Percentiles rank a stretch among this genome's conserved stretches.
Conservation (phyloP, 2,888 invertebrate genomes). For the Margaritifera margaritifera region DNA sequence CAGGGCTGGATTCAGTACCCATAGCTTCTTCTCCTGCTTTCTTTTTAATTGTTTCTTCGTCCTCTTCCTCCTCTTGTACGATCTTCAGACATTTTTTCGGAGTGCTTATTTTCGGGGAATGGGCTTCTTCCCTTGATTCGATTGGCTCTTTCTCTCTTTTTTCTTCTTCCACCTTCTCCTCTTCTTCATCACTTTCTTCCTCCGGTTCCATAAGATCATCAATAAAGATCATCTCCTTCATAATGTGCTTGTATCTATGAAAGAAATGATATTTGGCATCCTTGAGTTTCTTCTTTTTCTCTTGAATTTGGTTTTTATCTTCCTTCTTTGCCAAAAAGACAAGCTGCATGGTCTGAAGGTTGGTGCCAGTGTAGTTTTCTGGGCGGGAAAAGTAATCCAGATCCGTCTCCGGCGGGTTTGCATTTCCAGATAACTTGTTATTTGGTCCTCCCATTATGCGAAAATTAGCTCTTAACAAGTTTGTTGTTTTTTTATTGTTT, state of each 20-base stretch:
- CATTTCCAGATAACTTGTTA: constrained; percentile 19
- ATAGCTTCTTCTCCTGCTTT: constrained; percentile 4
- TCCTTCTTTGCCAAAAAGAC: constrained; percentile 14
- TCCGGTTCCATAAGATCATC: constrained; percentile 40
- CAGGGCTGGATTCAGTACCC: background rate
- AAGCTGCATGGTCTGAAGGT: constrained; percentile 46
- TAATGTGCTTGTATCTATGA: constrained; percentile 41
- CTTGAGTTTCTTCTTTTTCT: constrained; percentile 28
- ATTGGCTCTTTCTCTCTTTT: constrained; percentile 5
- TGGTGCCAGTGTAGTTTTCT: constrained; percentile 66
- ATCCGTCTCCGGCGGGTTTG: constrained; percentile 57
- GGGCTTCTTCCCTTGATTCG: constrained; percentile 5
- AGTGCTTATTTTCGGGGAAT: background rate
- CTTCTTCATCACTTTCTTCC: constrained; percentile 29
- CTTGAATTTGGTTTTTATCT: background rate
- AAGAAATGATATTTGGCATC: constrained; percentile 39
- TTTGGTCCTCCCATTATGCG: too few species aligned
- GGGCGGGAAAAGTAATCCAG: constrained; percentile 65
- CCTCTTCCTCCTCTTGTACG: background rate
- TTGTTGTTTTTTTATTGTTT: too few species aligned
- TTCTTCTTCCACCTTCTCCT: constrained; percentile 17
- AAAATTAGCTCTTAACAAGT: too few species aligned
- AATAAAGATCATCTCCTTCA: constrained; percentile 39
- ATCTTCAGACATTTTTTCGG: too few species aligned
- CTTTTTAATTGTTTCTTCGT: background rate